Percentiles rank a stretch among this genome's conserved stretches.
phyloP scores from a whole-genome alignment of 2,113 vertebrate genomes.

The Thunnus maccoyii region DNA sequence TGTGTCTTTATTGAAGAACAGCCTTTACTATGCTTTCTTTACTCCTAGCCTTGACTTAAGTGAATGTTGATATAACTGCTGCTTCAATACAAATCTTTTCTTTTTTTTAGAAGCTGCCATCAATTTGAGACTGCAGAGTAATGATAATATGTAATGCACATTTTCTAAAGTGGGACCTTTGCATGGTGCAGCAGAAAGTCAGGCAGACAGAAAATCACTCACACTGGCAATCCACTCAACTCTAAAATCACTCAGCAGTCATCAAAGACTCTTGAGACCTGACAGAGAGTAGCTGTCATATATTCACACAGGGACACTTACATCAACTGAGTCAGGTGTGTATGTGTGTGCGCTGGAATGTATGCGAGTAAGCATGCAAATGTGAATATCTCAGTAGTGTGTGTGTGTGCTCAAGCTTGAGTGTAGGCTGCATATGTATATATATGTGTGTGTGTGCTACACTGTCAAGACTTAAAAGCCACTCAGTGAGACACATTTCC shows the following conservation, averaged over 20 bases:
- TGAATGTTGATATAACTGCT: slow-evolving; percentile 28
- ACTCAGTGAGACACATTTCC: slow-evolving; percentile 8
- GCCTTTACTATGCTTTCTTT: background rate
- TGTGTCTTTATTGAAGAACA: slow-evolving; percentile 3
- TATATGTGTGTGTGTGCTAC: background rate
- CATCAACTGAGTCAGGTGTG: slow-evolving; percentile 40
- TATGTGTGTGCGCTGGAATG: background rate
- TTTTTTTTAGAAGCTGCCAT: slow-evolving; percentile 8
- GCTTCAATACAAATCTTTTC: slow-evolving; percentile 6
- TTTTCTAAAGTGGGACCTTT: slow-evolving; percentile 62
- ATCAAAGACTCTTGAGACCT: slow-evolving; percentile 70
- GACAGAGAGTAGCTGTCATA: slow-evolving; percentile 71
- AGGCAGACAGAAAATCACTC: slow-evolving; percentile 67
- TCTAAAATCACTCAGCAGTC: slow-evolving; percentile 76
- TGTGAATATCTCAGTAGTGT: slow-evolving; percentile 22
- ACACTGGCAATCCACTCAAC: slow-evolving; percentile 74
- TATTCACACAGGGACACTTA: slow-evolving; percentile 58
- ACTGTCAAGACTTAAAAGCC: slow-evolving; percentile 22
- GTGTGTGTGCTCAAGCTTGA: slow-evolving; percentile 4
- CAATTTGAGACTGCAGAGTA: background rate
- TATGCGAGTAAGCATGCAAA: slow-evolving; percentile 24
- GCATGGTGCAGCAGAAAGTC: slow-evolving; percentile 50
- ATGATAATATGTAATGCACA: slow-evolving; percentile 25
- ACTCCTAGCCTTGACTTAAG: slow-evolving; percentile 14
- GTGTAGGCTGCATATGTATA: too few species aligned